Evolutionary conservation across 1,140 invertebrate species (phyloP).

Genomic region (Cotesia chilonis): DNA sequence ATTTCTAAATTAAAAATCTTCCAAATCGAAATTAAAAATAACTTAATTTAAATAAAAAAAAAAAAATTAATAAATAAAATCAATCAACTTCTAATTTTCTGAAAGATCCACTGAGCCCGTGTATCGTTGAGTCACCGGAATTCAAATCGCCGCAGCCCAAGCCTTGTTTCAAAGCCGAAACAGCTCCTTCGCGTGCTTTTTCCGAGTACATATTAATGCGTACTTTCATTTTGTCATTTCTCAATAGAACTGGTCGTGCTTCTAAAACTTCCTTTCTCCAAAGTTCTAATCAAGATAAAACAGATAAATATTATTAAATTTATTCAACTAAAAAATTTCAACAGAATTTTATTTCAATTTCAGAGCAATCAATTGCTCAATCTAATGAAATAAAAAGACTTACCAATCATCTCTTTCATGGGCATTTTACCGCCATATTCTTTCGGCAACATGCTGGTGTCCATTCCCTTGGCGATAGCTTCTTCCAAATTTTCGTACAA

Average conservation of each 20-base stretch:
- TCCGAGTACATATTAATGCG: slow-evolving; percentile 72
- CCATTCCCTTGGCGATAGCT: slow-evolving; percentile 69
- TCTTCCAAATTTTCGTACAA: slow-evolving; percentile 74
- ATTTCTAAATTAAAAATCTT: slow-evolving; percentile 17
- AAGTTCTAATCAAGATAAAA: slow-evolving; percentile 60
- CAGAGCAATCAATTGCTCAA: slow-evolving; percentile 9
- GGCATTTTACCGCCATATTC: slow-evolving; percentile 84
- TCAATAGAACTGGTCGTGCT: slow-evolving; percentile 67
- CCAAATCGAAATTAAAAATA: slow-evolving; percentile 19
- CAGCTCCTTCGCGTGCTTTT: slow-evolving; percentile 75
- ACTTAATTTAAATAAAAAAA: background rate
- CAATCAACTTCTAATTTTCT: slow-evolving; percentile 81
- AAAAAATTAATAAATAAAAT: slow-evolving; percentile 38
- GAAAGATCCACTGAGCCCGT: slow-evolving; percentile 79
- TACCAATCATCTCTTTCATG: slow-evolving; percentile 86
- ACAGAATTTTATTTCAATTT: too few species aligned
- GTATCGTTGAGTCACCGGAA: slow-evolving; percentile 69
- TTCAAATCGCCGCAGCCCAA: slow-evolving; percentile 67
- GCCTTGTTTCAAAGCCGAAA: slow-evolving; percentile 71
- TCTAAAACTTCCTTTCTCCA: slow-evolving; percentile 74
- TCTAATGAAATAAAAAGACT: slow-evolving; percentile 38
- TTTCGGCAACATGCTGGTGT: slow-evolving; percentile 75
- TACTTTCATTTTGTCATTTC: slow-evolving; percentile 73
- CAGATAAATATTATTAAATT: slow-evolving; percentile 4
- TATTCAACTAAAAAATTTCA: too few species aligned